Conservation (phyloP, 1,140 invertebrate species). For the Andrena cerasifolii region DNA sequence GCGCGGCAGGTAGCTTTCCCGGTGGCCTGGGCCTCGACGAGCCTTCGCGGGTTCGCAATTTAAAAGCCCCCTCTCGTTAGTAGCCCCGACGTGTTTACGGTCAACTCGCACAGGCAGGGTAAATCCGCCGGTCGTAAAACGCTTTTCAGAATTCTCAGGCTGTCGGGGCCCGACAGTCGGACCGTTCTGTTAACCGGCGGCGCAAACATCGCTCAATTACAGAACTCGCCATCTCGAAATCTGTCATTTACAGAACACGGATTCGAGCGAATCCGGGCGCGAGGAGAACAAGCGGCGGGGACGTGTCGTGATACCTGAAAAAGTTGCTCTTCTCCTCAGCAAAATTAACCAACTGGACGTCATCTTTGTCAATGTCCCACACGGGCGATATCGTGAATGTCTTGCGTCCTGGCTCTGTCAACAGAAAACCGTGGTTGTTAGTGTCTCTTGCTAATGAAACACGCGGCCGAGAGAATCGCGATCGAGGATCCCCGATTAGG, state of each 20-base stretch:
- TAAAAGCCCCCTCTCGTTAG: neutral
- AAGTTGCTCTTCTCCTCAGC: conserved; percentile 71
- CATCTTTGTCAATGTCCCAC: conserved; percentile 72
- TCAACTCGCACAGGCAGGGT: no score
- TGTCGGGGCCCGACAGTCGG: no score
- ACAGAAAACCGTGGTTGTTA: neutral
- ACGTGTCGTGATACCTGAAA: conserved; percentile 64
- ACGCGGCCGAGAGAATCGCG: no score
- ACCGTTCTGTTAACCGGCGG: no score
- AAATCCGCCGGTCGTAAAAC: neutral
- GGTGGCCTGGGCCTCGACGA: neutral
- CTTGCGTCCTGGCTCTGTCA: conserved; percentile 52
- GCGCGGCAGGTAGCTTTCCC: neutral
- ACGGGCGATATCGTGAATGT: conserved; percentile 68
- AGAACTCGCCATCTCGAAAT: no score
- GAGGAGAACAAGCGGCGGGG: no score
- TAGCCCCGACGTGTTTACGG: neutral
- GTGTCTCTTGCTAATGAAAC: no score
- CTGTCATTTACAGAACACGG: neutral
- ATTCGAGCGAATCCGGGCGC: neutral
- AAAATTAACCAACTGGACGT: conserved; percentile 69
- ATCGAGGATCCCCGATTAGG: no score
- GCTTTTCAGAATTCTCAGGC: neutral
- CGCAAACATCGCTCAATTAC: neutral
- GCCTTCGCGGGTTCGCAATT: neutral